Evolutionary conservation across 2,797 vertebrate species (phyloP), one percentile per base, ranked within the genome.

Genomic region (Luscinia luscinia): DNA sequence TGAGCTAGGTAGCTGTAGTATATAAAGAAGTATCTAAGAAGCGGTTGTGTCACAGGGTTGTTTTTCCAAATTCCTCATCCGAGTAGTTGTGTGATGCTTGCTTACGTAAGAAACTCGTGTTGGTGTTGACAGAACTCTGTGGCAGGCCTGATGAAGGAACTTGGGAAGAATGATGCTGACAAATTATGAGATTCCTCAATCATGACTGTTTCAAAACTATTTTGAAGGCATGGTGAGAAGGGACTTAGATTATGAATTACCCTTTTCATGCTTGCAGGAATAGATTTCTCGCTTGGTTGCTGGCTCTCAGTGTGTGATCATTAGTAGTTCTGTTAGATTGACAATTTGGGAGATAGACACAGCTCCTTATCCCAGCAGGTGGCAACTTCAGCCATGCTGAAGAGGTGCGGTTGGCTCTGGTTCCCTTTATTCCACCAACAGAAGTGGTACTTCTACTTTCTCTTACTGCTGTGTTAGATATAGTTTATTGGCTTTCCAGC

Each of bases 271-370:
- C 67, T 92, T 82, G 78, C 43, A 90, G 87, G 76, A 95, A 88
- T 67, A 76, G 77, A 93, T 94, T 96, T 96, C 51, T 93, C 7
- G 7, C 88, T 86, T 95, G 91, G 92, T 88, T 96, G 93, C 83
- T 68, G 84, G 32, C 63, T 90, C 94, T 86, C 95, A 94, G 91
- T 94, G 83, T 96, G 95, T 86, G 91, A 95, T 96, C 95, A 84
- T 96, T 96, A 96, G 93, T 86, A 78, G 54, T 94, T 90, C 74
- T 96, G 77, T 84, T 84, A 90, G 90, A 96, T 84, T 95, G 94
- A 88, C 88, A 94, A 72, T 96, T 75, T 95, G 93, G 89, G 85
- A 96, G 93, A 96, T 81, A 96, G 90, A 89, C 94, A 82, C 40
- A 81, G 86, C 83, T 94, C 95, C 93, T 94, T 95, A 91, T 79